A percentile compares a stretch with the other conserved stretches of the same genome.
Evolutionary conservation across 23 tunicate species (phyloP).

Genomic region (Halocynthia roretzi): DNA sequence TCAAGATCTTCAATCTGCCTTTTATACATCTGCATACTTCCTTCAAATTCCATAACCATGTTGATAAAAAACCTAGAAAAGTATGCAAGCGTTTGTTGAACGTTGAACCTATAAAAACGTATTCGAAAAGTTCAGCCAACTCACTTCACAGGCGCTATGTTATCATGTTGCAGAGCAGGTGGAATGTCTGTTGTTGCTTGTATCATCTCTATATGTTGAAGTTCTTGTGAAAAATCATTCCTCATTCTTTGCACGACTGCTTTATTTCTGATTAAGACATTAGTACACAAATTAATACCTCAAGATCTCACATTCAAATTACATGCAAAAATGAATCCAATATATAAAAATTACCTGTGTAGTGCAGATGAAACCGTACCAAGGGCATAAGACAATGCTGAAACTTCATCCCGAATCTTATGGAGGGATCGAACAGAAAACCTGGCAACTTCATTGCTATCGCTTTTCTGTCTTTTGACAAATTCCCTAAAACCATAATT

Average conservation of each 20-base stretch:
- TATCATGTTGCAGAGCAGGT: conserved; percentile 76
- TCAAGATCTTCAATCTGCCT: conserved; percentile 85
- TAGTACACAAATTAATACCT: not conserved
- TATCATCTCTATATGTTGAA: conserved; percentile 65
- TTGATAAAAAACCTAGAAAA: conserved; percentile 65
- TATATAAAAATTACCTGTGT: conserved; percentile 31
- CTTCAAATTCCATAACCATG: conserved; percentile 55
- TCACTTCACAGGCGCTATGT: conserved; percentile 70
- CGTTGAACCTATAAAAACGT: not conserved
- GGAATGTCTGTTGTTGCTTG: conserved; percentile 67
- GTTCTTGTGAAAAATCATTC: conserved; percentile 35
- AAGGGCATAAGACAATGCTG: conserved; percentile 37
- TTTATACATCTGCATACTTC: conserved; percentile 64
- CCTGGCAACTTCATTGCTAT: conserved; percentile 68
- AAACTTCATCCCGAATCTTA: conserved; percentile 68
- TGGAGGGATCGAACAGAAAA: conserved; percentile 62
- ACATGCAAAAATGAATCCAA: not conserved
- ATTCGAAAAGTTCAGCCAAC: not conserved
- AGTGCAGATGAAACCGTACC: conserved; percentile 71
- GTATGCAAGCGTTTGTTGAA: not conserved
- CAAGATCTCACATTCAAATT: not conserved
- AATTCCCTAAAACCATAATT: conserved; percentile 35
- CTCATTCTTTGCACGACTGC: conserved; percentile 58
- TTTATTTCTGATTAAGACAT: conserved; percentile 39
- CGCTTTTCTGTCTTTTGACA: conserved; percentile 62